These are phyloP conservation scores for Lepisosteus osseus DNA, from an alignment of 2,113 vertebrate genomes.

Conservation along the genomic window DNA sequence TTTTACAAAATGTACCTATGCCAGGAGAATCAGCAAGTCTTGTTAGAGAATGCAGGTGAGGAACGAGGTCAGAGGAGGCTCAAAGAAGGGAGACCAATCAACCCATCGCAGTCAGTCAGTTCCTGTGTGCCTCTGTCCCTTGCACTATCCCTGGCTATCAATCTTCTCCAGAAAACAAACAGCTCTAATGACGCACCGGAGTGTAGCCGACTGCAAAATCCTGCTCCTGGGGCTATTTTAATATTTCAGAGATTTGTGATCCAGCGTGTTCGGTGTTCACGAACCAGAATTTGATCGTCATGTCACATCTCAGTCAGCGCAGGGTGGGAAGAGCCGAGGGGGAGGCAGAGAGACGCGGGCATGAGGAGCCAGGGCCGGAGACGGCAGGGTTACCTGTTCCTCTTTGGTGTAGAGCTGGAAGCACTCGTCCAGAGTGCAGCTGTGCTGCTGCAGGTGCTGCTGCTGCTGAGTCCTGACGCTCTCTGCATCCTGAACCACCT, in stretches of 20 bases:
- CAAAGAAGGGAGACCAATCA: too few species aligned
- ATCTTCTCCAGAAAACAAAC: background rate
- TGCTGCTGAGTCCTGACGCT: conserved; percentile 82
- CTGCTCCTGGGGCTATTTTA: background rate
- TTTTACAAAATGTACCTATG: background rate
- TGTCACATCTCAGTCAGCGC: too few species aligned
- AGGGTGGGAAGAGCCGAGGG: background rate
- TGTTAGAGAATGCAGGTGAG: background rate
- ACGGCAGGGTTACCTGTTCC: conserved; percentile 75
- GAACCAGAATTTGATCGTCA: too few species aligned
- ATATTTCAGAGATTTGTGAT: background rate
- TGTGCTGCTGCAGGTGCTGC: conserved; percentile 82
- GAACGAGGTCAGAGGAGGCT: background rate
- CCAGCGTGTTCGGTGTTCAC: background rate
- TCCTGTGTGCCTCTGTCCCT: too few species aligned
- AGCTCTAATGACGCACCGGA: background rate
- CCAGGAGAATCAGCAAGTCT: background rate
- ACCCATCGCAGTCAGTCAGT: background rate
- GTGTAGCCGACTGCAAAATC: background rate
- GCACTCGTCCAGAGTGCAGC: conserved; percentile 88
- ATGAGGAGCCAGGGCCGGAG: background rate
- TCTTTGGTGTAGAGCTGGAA: conserved; percentile 98
- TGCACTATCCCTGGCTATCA: too few species aligned
- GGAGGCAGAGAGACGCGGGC: background rate
- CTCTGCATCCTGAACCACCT: conserved; percentile 80